Percentiles rank a stretch among this genome's conserved stretches.
phyloP scores from a whole-genome alignment of 2,797 vertebrate genomes.

The Alosa sapidissima region DNA sequence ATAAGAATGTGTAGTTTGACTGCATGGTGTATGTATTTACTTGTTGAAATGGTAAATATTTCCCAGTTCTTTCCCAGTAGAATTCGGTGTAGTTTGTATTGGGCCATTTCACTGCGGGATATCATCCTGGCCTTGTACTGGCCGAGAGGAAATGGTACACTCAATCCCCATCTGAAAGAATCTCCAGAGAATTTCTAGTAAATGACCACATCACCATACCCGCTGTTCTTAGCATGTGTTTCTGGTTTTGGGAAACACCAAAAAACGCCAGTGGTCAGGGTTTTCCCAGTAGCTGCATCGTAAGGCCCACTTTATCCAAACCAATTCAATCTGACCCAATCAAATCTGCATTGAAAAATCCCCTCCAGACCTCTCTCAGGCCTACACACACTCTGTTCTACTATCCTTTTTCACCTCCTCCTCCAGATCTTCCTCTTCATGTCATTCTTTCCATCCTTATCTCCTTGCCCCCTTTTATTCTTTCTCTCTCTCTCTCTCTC shows the following conservation, averaged over 20 bases:
- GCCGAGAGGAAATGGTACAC: slow-evolving; percentile 32
- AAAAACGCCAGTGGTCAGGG: not conserved
- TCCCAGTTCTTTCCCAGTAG: not conserved
- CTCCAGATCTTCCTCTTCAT: slow-evolving; percentile 47
- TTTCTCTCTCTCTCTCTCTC: slow-evolving; percentile 12
- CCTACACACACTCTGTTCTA: not conserved
- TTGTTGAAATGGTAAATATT: not conserved
- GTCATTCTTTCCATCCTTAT: slow-evolving; percentile 16
- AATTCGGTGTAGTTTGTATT: slow-evolving; percentile 4
- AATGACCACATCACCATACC: not conserved
- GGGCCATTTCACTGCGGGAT: slow-evolving; percentile 5
- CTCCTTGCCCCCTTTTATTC: not conserved
- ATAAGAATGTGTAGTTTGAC: not conserved
- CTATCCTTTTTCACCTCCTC: not conserved
- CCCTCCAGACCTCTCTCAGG: not conserved
- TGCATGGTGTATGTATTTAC: not conserved
- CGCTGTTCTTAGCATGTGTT: not conserved
- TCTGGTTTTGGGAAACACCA: slow-evolving; percentile 43
- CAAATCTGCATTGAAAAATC: not conserved
- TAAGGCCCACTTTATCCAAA: not conserved
- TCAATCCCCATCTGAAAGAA: slow-evolving; percentile 15
- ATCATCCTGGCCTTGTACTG: not conserved
- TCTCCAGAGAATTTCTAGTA: slow-evolving; percentile 32
- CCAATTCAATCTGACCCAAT: not conserved
- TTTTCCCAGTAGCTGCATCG: not conserved